These are phyloP conservation scores for Ceratina australensis DNA, from an alignment of 1,140 invertebrate species.

Conservation along the genomic window DNA sequence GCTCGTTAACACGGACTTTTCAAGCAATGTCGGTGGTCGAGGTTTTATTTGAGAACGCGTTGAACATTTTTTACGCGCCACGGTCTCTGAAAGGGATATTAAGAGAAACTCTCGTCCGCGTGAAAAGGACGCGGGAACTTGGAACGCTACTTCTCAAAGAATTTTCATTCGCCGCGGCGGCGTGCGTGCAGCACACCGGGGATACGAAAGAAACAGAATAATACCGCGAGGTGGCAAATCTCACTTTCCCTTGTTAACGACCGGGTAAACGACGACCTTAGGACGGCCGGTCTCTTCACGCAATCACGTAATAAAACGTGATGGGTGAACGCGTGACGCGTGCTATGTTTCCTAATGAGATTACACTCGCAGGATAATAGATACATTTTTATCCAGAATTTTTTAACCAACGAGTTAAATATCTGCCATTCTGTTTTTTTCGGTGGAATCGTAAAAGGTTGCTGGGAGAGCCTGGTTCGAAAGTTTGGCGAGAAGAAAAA, in stretches of 20 bases:
- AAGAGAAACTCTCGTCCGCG: not conserved
- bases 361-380: no score
- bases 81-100: not conserved
- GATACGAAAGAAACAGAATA: not conserved
- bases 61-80: not conserved
- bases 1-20: not conserved
- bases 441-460: no score
- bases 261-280: conserved; percentile 2
- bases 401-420: no score
- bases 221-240: not conserved
- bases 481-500: not conserved
- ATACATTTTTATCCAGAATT: no score
- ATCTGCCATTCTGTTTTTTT: no score
- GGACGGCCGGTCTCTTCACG: not conserved
- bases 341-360: not conserved
- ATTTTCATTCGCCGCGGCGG: not conserved
- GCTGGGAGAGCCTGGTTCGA: no score
- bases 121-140: not conserved
- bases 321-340: not conserved
- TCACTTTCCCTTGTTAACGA: conserved; percentile 10
- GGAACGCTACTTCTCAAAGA: not conserved
- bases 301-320: not conserved
- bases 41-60: not conserved
- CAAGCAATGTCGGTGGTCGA: not conserved
- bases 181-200: no score